Percentiles rank a stretch among this genome's conserved stretches.
phyloP scores from a whole-genome alignment of 2,888 invertebrate genomes.

The Himalopsyche japonica region DNA sequence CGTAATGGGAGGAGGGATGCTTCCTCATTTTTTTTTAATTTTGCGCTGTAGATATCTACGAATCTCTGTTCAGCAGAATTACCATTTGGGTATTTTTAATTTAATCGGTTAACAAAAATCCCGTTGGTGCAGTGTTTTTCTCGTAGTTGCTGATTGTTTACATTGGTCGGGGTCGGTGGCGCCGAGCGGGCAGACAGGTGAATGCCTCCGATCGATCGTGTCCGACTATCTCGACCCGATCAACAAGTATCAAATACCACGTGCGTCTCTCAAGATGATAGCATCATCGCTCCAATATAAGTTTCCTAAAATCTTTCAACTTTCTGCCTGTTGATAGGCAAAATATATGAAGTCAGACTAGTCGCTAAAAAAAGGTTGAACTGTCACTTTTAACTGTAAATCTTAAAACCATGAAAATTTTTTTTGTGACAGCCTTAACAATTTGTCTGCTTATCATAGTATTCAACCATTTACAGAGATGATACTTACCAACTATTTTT shows the following conservation, averaged over 20 bases:
- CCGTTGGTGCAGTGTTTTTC: slow-evolving; percentile 1
- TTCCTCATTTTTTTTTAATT: slow-evolving; percentile 2
- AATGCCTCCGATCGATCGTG: slow-evolving; percentile 35
- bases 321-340: too few species aligned
- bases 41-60: neutral
- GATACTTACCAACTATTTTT: too few species aligned
- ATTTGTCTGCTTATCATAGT: too few species aligned
- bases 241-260: slow-evolving; percentile 34
- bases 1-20: slow-evolving; percentile 14
- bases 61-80: neutral
- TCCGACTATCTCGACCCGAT: slow-evolving; percentile 20
- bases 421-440: too few species aligned
- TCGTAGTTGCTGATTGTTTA: slow-evolving; percentile 20
- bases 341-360: too few species aligned
- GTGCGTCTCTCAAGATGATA: slow-evolving; percentile 13
- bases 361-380: too few species aligned
- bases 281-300: neutral
- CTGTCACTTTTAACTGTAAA: too few species aligned
- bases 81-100: neutral
- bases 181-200: slow-evolving; percentile 33
- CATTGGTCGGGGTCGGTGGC: slow-evolving; percentile 19
- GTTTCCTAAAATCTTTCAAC: neutral
- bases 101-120: neutral
- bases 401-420: too few species aligned
- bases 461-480: too few species aligned